Evolutionary conservation across 2,113 vertebrate species (phyloP).

Genomic region (Mesitornis unicolor): DNA sequence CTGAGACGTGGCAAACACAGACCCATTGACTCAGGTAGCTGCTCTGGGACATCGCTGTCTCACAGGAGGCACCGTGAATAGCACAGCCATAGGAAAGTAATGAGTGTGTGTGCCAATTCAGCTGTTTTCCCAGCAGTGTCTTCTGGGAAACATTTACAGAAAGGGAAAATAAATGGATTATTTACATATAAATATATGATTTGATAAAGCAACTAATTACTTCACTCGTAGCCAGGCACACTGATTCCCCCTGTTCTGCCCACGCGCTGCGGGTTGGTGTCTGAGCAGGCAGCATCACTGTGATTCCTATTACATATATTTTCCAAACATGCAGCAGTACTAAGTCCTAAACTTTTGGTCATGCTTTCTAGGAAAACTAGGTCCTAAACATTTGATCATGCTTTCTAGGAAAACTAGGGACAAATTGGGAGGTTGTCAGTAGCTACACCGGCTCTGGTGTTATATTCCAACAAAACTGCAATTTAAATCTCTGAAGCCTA

Average conservation of each 20-base stretch:
- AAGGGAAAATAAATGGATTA: background rate
- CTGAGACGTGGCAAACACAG: background rate
- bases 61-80: background rate
- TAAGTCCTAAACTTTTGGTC: background rate
- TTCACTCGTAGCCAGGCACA: fast-evolving
- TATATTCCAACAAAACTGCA: background rate
- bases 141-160: background rate
- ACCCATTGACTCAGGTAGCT: background rate
- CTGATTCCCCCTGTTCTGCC: background rate
- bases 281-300: background rate
- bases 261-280: background rate
- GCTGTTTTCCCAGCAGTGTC: background rate
- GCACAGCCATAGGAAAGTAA: background rate
- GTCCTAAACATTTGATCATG: background rate
- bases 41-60: background rate
- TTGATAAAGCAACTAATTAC: background rate
- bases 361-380: slow-evolving; percentile 14
- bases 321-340: background rate
- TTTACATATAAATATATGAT: background rate
- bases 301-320: background rate
- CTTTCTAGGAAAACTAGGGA: slow-evolving; percentile 37
- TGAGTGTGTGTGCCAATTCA: background rate
- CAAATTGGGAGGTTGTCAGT: background rate
- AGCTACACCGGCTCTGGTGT: background rate
- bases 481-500: background rate